Conservation (phyloP, 2,113 vertebrate genomes). For the Limnothrissa miodon region DNA sequence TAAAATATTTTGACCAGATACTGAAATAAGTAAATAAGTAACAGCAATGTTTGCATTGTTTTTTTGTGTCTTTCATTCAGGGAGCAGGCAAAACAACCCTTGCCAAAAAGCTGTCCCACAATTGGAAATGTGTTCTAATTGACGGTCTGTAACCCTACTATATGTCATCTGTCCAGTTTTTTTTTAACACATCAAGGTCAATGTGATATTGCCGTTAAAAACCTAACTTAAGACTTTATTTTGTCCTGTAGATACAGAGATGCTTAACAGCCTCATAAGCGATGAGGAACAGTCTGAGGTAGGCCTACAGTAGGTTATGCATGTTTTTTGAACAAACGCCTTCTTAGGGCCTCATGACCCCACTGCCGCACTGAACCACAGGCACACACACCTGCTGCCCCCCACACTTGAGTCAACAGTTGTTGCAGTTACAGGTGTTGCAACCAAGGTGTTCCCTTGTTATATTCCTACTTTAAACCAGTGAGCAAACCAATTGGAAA, state of each 20-base stretch:
- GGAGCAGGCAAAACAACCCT: constrained; percentile 88
- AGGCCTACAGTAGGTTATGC: constrained; percentile 39
- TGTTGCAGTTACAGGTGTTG: no score
- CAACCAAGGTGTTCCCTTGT: no score
- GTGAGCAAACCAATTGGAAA: no score
- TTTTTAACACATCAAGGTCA: background rate
- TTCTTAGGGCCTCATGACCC: no score
- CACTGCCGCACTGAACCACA: no score
- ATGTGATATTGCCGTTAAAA: background rate
- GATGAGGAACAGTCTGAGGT: constrained; percentile 79
- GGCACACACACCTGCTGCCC: no score
- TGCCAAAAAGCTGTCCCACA: constrained; percentile 76
- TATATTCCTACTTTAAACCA: no score
- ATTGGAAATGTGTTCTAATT: constrained; percentile 83
- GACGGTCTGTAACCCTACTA: constrained; percentile 79
- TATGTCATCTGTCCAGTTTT: background rate
- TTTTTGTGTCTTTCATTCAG: constrained; percentile 67
- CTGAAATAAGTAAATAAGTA: background rate
- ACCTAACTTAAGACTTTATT: background rate
- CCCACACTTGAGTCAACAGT: no score
- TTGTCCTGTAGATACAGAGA: constrained; percentile 73
- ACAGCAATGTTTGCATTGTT: background rate
- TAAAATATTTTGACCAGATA: background rate
- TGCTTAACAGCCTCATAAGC: constrained; percentile 75
- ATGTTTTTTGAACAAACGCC: no score